Evolutionary conservation across 2,113 vertebrate genomes (phyloP).

Genomic region (Sorex fumeus): DNA sequence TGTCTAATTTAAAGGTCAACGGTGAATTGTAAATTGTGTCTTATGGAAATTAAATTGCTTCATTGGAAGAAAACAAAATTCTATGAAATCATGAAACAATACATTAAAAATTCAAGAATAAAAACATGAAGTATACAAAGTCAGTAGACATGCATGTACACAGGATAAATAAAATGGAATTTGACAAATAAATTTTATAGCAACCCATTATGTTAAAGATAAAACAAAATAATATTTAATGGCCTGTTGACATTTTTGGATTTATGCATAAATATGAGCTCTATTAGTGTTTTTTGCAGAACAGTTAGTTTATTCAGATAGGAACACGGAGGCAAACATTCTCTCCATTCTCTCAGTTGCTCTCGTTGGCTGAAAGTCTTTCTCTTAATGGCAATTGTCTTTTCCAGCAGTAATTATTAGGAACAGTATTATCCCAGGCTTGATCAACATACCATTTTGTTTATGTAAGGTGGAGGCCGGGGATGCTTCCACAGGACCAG

Average conservation of each 20-base stretch:
- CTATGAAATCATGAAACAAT: neutral
- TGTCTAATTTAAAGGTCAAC: neutral
- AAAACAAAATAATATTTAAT: neutral
- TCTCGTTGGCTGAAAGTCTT: neutral
- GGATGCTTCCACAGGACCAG: neutral
- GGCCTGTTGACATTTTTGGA: constrained; percentile 27
- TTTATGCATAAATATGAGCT: constrained; percentile 47
- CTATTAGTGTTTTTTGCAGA: neutral
- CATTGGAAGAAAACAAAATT: neutral
- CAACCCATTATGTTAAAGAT: neutral
- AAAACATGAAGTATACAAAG: neutral
- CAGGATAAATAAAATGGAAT: neutral
- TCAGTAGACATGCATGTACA: neutral
- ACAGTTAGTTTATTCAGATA: neutral
- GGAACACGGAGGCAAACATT: neutral
- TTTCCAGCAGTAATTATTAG: neutral
- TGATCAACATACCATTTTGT: neutral
- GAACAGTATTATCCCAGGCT: neutral
- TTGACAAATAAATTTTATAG: constrained; percentile 37
- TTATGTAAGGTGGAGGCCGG: neutral
- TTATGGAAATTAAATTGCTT: constrained; percentile 43
- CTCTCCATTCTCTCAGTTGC: neutral
- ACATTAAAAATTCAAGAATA: neutral
- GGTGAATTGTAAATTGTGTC: neutral
- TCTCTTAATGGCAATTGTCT: neutral